Conservation (phyloP, 1,140 invertebrate species). For the Cydia fagiglandana region DNA sequence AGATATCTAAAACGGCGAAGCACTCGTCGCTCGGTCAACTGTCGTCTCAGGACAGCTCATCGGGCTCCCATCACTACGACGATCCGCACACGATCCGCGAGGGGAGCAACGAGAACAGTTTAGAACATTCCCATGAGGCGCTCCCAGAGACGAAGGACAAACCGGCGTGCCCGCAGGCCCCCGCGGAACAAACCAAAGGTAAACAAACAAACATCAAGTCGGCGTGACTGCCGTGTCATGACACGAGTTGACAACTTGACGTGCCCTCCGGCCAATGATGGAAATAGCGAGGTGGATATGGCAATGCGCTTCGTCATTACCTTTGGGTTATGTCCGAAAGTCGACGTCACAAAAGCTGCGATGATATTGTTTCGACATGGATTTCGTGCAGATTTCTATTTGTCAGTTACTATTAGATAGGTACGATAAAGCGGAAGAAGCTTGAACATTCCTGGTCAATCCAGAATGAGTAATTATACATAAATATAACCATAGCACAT, state of each 20-base stretch:
- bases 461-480: too few relatives aligned
- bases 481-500: too few relatives aligned
- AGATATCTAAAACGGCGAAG: slow-evolving; percentile 84
- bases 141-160: slow-evolving; percentile 69
- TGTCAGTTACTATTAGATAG: not conserved
- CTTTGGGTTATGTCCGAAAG: not conserved
- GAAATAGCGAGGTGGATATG: slow-evolving; percentile 7
- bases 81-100: slow-evolving; percentile 76
- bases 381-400: not conserved
- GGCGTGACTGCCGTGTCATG: slow-evolving; percentile 20
- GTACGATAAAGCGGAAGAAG: not conserved
- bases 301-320: not conserved
- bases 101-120: slow-evolving; percentile 78
- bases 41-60: slow-evolving; percentile 74
- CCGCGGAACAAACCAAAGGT: slow-evolving; percentile 72
- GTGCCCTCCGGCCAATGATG: slow-evolving; percentile 6
- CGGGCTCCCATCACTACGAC: slow-evolving; percentile 72
- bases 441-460: not conserved
- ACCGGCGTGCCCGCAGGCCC: slow-evolving; percentile 53
- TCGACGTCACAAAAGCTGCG: not conserved
- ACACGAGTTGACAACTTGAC: slow-evolving; percentile 11
- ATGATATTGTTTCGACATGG: not conserved
- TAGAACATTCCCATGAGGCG: slow-evolving; percentile 76
- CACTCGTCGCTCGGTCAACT: slow-evolving; percentile 78
- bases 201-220: slow-evolving; percentile 33